Conservation (phyloP, 2,797 vertebrate species). For the Triplophysa yarkandensis region DNA sequence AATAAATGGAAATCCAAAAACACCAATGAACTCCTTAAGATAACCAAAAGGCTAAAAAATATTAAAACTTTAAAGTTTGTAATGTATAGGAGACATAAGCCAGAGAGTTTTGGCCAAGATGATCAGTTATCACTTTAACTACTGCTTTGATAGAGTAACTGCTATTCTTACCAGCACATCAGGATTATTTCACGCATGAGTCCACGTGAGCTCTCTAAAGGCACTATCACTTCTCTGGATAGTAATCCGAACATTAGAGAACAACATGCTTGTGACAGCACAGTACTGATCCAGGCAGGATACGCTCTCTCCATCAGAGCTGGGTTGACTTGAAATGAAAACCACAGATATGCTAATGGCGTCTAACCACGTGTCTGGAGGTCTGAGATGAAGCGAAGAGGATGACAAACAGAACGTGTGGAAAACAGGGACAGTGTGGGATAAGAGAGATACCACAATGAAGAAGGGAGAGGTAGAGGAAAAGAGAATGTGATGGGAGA, state of each 20-base stretch:
- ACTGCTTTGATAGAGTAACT: constrained; percentile 8
- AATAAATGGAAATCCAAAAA: too few relatives aligned
- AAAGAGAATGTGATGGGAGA: constrained; percentile 47
- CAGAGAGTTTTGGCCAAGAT: not conserved
- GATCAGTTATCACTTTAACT: constrained; percentile 4
- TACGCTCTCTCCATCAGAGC: constrained; percentile 17
- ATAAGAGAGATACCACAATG: constrained; percentile 19
- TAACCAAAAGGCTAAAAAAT: too few relatives aligned
- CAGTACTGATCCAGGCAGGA: constrained; percentile 21
- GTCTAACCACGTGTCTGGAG: constrained; percentile 47
- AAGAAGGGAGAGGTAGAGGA: constrained; percentile 3
- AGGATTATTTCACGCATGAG: constrained; percentile 32
- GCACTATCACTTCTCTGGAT: constrained; percentile 6
- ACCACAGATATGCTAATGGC: constrained; percentile 39
- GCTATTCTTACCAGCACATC: constrained; percentile 2
- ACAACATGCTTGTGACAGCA: constrained; percentile 19
- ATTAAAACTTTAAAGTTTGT: not conserved
- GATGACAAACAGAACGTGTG: constrained; percentile 28
- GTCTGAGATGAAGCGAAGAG: constrained; percentile 56
- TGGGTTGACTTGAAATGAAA: constrained; percentile 25
- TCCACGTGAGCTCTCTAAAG: constrained; percentile 15
- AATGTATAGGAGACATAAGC: not conserved
- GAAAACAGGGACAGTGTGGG: not conserved
- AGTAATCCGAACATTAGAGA: constrained; percentile 13
- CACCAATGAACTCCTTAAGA: not conserved